phyloP scores from a whole-genome alignment of 2,113 vertebrate species.

The Varanus komodoensis region DNA sequence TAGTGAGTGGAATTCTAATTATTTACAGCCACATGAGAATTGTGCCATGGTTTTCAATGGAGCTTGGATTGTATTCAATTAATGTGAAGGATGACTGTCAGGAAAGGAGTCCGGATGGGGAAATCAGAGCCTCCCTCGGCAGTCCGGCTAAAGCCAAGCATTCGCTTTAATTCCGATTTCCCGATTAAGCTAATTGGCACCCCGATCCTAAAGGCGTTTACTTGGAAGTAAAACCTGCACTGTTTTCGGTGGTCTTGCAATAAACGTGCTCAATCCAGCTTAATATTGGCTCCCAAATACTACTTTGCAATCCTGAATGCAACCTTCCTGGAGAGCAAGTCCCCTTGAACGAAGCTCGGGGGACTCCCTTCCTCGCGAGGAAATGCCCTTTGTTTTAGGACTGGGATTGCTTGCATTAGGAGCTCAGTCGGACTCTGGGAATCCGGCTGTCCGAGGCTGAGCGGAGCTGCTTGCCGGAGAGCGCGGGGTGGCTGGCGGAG shows the following conservation, averaged over 20 bases:
- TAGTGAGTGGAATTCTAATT: not conserved
- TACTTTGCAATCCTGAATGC: not conserved
- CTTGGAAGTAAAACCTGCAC: not conserved
- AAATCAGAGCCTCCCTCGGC: not conserved
- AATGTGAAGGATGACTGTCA: not conserved
- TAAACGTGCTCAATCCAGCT: not conserved
- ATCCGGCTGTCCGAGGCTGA: not conserved
- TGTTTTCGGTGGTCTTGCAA: not conserved
- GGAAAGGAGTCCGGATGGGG: not conserved
- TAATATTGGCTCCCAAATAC: not conserved
- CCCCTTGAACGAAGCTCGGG: not conserved
- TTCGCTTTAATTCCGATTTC: slow-evolving; percentile 14
- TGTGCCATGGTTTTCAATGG: not conserved
- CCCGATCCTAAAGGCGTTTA: not conserved
- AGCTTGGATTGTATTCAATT: not conserved
- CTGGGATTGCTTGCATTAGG: not conserved
- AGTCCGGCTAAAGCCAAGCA: slow-evolving; percentile 2
- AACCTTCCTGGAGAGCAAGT: not conserved
- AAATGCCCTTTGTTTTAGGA: not conserved
- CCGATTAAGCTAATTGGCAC: not conserved
- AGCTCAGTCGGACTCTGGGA: not conserved
- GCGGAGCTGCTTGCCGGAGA: not conserved
- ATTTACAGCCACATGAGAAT: slow-evolving; percentile 5
- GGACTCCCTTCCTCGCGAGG: not conserved
- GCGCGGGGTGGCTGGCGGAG: not conserved